Conservation (phyloP, 2,113 vertebrate species). For the Nerophis lumbriciformis region DNA sequence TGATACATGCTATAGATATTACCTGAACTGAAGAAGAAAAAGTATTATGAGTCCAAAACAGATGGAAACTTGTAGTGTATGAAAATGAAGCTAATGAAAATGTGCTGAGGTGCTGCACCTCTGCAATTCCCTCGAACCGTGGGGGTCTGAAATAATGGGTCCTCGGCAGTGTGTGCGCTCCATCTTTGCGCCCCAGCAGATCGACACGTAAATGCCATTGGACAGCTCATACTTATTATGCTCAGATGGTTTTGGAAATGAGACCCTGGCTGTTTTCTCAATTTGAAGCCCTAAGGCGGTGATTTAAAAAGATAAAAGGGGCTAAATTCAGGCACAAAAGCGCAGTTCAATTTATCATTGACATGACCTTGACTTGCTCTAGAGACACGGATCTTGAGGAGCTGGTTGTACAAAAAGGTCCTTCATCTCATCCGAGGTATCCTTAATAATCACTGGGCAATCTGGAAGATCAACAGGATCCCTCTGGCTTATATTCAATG, state of each 20-base stretch:
- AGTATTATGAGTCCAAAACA: conserved; percentile 7
- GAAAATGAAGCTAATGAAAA: conserved; percentile 47
- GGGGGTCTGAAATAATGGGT: conserved; percentile 75
- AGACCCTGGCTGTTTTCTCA: conserved; percentile 71
- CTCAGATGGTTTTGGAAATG: conserved; percentile 72
- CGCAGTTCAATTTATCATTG: conserved; percentile 58
- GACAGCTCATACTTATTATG: conserved; percentile 74
- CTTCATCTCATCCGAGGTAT: conserved; percentile 26
- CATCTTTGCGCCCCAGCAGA: conserved; percentile 67
- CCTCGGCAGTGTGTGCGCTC: conserved; percentile 57
- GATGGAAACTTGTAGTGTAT: conserved; percentile 50
- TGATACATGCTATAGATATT: background rate
- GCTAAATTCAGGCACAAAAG: conserved; percentile 60
- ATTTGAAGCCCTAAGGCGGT: conserved; percentile 69
- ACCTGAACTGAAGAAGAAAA: conserved; percentile 5
- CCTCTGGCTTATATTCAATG: conserved; percentile 43
- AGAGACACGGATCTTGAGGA: conserved; percentile 40
- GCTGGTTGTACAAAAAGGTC: conserved; percentile 31
- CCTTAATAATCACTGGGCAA: conserved; percentile 29
- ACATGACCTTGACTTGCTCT: conserved; percentile 67
- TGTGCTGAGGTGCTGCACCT: conserved; percentile 61
- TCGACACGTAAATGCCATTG: conserved; percentile 67
- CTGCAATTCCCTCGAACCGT: conserved; percentile 65
- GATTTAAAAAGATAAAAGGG: conserved; percentile 68
- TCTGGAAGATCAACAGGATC: conserved; percentile 49